Conservation (phyloP, 2,113 vertebrate genomes). For the Phainopepla nitens region DNA sequence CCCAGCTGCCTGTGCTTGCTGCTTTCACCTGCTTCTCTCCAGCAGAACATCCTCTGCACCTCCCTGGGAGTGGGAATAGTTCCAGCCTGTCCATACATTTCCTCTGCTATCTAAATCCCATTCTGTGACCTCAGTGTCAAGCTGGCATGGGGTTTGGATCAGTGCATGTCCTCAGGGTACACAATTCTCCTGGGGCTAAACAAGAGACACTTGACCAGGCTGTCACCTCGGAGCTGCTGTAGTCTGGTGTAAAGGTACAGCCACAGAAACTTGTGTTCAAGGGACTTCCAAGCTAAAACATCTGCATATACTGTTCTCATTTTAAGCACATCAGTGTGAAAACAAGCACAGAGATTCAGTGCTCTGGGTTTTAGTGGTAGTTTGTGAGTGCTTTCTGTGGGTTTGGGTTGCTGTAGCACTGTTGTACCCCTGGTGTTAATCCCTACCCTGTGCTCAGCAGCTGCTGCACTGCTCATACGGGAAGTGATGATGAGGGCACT, state of each 20-base stretch:
- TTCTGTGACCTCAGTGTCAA: background rate
- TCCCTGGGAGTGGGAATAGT: rapidly evolving
- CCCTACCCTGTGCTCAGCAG: background rate
- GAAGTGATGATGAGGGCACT: background rate
- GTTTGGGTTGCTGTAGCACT: background rate
- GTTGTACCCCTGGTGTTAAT: background rate
- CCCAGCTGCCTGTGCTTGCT: background rate
- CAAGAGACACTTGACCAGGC: background rate
- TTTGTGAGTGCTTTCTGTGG: background rate
- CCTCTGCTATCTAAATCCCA: background rate
- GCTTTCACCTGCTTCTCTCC: background rate
- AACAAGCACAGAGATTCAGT: background rate
- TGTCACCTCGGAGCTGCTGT: rapidly evolving
- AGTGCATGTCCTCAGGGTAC: background rate
- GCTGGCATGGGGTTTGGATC: background rate
- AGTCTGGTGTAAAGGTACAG: background rate
- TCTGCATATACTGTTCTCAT: rapidly evolving
- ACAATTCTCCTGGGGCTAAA: background rate
- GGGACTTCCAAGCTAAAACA: background rate
- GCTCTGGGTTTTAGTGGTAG: background rate
- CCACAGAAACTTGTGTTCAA: background rate
- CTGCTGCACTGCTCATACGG: rapidly evolving
- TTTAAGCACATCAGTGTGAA: background rate
- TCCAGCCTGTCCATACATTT: background rate
- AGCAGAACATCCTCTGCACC: background rate